Evolutionary conservation across 2,113 vertebrate species (phyloP).

Genomic region (Corythornis cristatus): DNA sequence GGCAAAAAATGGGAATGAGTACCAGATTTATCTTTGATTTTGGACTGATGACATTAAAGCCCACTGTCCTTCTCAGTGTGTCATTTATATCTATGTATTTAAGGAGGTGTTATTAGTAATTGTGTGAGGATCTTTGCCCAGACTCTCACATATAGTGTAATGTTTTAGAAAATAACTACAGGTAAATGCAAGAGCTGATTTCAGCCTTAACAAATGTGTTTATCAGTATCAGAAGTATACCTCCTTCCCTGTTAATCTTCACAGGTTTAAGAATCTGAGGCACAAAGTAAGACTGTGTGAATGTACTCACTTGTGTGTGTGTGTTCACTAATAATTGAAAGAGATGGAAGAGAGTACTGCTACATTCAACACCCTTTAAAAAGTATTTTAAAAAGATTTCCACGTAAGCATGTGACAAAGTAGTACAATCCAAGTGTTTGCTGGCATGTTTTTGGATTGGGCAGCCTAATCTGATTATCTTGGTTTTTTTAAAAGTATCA

Average conservation of each 20-base stretch:
- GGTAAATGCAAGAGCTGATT: neutral
- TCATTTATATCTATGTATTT: neutral
- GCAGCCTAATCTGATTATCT: neutral
- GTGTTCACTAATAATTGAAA: neutral
- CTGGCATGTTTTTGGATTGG: neutral
- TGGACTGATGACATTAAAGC: neutral
- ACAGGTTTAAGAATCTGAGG: neutral
- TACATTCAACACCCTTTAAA: neutral
- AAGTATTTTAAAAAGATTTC: neutral
- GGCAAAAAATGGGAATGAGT: neutral
- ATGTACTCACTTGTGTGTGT: rapidly evolving
- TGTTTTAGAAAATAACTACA: neutral
- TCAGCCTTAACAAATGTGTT: neutral
- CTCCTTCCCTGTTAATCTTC: neutral
- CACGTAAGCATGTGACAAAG: neutral
- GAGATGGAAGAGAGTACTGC: neutral
- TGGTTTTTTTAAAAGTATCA: neutral
- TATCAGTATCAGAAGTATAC: neutral
- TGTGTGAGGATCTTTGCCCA: neutral
- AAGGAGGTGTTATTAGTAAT: neutral
- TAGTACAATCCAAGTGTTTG: neutral
- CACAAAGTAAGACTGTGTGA: neutral
- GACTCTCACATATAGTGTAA: neutral
- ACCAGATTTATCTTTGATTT: neutral
- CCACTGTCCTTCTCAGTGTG: neutral